phyloP scores from a whole-genome alignment of 1,140 invertebrate species.

The Heterodera carotae region DNA sequence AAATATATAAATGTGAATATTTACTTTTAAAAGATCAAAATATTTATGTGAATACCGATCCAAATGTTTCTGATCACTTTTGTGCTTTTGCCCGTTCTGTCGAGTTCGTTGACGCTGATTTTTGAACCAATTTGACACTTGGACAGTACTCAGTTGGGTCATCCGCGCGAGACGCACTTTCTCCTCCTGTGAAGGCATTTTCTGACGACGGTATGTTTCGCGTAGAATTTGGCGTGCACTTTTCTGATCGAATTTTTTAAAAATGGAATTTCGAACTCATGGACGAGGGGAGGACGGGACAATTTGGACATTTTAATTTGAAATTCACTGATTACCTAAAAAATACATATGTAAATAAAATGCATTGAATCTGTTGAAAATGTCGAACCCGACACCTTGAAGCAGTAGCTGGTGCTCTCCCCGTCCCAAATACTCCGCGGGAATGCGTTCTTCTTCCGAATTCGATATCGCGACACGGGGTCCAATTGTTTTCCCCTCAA shows the following conservation, averaged over 20 bases:
- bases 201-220: constrained; percentile 82
- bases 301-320: background rate
- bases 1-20: background rate
- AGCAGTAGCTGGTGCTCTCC: constrained; percentile 96
- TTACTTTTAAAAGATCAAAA: background rate
- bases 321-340: constrained; percentile 4
- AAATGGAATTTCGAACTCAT: background rate
- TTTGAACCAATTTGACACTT: constrained; percentile 97
- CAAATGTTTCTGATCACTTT: background rate
- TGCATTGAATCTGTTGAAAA: too few relatives aligned
- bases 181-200: constrained; percentile 87
- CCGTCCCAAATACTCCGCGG: constrained; percentile 98
- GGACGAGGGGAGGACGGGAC: too few relatives aligned
- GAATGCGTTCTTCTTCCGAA: constrained; percentile 91
- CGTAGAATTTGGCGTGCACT: constrained; percentile 42
- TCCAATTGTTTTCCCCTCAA: constrained; percentile 81
- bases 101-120: constrained; percentile 81
- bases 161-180: constrained; percentile 92
- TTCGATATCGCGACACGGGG: constrained; percentile 89
- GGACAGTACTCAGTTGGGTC: constrained; percentile 95
- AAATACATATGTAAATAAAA: too few relatives aligned
- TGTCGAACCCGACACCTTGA: constrained; percentile 73
- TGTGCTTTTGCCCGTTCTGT: constrained; percentile 31
- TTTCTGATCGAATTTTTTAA: constrained; percentile 34
- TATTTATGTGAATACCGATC: background rate